These are phyloP conservation scores for Cardiocondyla obscurior DNA, from an alignment of 1,140 invertebrate genomes.

Conservation along the genomic window DNA sequence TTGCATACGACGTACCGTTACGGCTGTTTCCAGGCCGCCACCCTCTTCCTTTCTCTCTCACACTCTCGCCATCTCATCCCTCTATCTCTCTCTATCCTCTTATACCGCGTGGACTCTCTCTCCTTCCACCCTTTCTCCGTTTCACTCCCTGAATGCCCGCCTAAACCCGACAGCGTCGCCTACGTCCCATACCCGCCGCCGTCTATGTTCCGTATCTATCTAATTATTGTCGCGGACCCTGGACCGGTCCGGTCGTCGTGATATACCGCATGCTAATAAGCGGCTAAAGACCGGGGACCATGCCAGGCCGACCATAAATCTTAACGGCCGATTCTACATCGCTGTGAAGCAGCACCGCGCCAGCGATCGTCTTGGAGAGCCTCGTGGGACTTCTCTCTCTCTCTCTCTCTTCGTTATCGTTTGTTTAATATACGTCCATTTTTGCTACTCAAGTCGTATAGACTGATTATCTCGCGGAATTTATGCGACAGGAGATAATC, in stretches of 20 bases:
- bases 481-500: background rate
- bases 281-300: constrained; percentile 83
- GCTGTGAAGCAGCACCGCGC: constrained; percentile 69
- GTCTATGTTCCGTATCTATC: constrained; percentile 83
- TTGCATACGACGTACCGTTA: constrained; percentile 82
- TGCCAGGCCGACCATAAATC: constrained; percentile 81
- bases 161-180: constrained; percentile 68
- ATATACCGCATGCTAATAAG: constrained; percentile 85
- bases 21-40: constrained; percentile 68
- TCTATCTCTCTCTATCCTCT: constrained; percentile 58
- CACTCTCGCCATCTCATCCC: constrained; percentile 36
- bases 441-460: background rate
- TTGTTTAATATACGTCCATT: background rate
- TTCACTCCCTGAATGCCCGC: constrained; percentile 72
- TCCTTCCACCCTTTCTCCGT: constrained; percentile 47
- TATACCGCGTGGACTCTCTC: constrained; percentile 20
- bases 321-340: constrained; percentile 79
- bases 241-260: constrained; percentile 76
- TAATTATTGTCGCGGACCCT: constrained; percentile 83
- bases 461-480: background rate
- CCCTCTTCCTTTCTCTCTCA: constrained; percentile 65
- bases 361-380: constrained; percentile 75
- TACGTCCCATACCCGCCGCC: constrained; percentile 73
- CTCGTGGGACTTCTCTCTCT: constrained; percentile 31
- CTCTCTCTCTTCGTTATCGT: constrained; percentile 37